Percentiles rank a stretch among this genome's conserved stretches.
phyloP scores from a whole-genome alignment of 1,140 invertebrate species.

The Halotydeus destructor region DNA sequence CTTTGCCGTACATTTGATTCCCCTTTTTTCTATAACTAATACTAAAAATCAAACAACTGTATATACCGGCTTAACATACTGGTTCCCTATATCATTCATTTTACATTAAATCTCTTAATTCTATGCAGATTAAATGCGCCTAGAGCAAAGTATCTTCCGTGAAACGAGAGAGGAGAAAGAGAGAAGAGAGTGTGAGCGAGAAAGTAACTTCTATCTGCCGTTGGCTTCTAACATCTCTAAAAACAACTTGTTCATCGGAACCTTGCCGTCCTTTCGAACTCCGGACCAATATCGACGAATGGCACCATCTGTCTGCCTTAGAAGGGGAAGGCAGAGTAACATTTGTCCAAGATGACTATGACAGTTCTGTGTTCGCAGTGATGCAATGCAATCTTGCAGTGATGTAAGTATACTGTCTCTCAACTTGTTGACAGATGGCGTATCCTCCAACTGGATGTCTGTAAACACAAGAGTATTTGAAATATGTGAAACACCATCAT shows the following conservation, averaged over 20 bases:
- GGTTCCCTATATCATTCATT: no score
- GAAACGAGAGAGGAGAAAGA: no score
- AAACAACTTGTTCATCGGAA: constrained; percentile 89
- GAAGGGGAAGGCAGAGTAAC: constrained; percentile 60
- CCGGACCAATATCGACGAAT: constrained; percentile 71
- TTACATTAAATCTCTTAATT: no score
- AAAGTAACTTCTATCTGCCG: no score
- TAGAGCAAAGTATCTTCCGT: no score
- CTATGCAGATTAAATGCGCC: no score
- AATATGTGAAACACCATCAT: not conserved
- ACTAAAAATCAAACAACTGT: no score
- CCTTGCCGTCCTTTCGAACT: constrained; percentile 62
- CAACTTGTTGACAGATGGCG: constrained; percentile 55
- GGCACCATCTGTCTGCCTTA: constrained; percentile 68
- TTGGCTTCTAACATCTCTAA: constrained; percentile 82
- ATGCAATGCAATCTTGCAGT: constrained; percentile 59
- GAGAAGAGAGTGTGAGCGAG: no score
- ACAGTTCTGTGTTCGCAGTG: constrained; percentile 32
- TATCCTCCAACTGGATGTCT: constrained; percentile 69
- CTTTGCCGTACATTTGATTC: no score
- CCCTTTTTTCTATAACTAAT: no score
- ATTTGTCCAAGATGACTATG: constrained; percentile 45
- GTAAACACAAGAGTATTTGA: constrained; percentile 19
- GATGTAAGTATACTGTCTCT: constrained; percentile 63
- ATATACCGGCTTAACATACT: no score